These are phyloP conservation scores for Parazoanthus atlanticus DNA, from an alignment of 92 coral and sea anemone genomes.

Conservation along the genomic window DNA sequence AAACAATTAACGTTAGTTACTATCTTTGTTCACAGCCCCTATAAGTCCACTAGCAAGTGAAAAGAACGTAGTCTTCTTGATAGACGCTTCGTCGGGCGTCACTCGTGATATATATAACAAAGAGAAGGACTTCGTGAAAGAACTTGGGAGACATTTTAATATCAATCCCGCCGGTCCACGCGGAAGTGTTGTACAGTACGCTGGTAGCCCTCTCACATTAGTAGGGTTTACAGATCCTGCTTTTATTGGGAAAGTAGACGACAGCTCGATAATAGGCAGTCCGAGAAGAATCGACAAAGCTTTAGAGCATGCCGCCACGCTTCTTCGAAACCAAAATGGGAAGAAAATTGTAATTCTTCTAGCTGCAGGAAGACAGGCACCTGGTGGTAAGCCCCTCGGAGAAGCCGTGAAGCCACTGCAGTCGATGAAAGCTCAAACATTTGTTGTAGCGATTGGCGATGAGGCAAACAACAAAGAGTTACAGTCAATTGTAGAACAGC, in stretches of 20 bases:
- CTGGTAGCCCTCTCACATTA: background rate
- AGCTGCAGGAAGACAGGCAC: conserved; percentile 35
- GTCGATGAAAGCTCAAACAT: conserved; percentile 13
- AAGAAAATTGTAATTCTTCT: conserved; percentile 36
- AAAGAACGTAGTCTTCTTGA: conserved; percentile 62
- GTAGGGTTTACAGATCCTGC: conserved; percentile 34
- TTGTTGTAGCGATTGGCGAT: conserved; percentile 32
- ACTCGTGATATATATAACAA: conserved; percentile 44
- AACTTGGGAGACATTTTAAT: conserved; percentile 28
- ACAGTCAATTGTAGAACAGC: conserved; percentile 8
- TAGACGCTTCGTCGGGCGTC: conserved; percentile 75
- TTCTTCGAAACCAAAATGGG: conserved; percentile 26
- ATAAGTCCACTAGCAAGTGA: conserved; percentile 12
- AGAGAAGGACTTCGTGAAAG: conserved; percentile 72
- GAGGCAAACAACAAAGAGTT: background rate
- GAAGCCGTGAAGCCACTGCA: conserved; percentile 37
- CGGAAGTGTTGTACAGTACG: conserved; percentile 45
- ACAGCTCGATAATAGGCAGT: conserved; percentile 3
- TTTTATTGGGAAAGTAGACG: conserved; percentile 30
- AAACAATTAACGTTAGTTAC: background rate
- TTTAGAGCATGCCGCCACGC: conserved; percentile 28
- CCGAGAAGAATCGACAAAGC: conserved; percentile 43
- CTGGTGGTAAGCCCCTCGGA: conserved; percentile 28
- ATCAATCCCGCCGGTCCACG: conserved; percentile 41
- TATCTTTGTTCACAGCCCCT: background rate